Conservation (phyloP, 2,113 vertebrate species). For the Aegotheles bennettii region DNA sequence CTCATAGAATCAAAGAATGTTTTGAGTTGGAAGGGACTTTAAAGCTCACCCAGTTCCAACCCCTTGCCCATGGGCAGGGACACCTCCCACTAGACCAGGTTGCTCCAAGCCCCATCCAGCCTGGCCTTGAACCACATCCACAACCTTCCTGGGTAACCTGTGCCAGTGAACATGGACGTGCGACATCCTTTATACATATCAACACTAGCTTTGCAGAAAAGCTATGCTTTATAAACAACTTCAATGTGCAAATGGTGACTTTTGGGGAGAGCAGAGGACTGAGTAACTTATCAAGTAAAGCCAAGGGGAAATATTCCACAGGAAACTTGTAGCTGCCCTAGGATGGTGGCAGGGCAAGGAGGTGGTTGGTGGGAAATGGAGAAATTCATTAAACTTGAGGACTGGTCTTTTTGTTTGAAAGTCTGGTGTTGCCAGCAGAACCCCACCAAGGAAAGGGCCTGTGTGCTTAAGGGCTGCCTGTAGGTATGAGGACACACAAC, state of each 20-base stretch:
- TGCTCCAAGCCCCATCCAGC: too few relatives aligned
- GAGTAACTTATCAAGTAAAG: background rate
- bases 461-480: background rate
- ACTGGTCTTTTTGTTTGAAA: background rate
- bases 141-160: too few relatives aligned
- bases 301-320: background rate
- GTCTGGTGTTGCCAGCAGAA: background rate
- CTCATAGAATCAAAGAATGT: too few relatives aligned
- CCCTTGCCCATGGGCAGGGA: too few relatives aligned
- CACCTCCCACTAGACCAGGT: too few relatives aligned
- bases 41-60: too few relatives aligned
- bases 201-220: background rate
- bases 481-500: background rate
- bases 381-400: rapidly evolving
- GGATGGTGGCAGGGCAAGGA: background rate
- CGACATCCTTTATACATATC: rapidly evolving
- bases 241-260: background rate
- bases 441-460: background rate
- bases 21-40: too few relatives aligned
- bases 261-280: background rate
- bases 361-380: background rate
- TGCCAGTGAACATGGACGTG: rapidly evolving
- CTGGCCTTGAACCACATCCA: too few relatives aligned
- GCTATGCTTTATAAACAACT: background rate
- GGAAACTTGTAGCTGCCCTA: background rate